A percentile compares a stretch with the other conserved stretches of the same genome.
Conservation (phyloP, 2,113 vertebrate genomes). For the Tetrax tetrax region DNA sequence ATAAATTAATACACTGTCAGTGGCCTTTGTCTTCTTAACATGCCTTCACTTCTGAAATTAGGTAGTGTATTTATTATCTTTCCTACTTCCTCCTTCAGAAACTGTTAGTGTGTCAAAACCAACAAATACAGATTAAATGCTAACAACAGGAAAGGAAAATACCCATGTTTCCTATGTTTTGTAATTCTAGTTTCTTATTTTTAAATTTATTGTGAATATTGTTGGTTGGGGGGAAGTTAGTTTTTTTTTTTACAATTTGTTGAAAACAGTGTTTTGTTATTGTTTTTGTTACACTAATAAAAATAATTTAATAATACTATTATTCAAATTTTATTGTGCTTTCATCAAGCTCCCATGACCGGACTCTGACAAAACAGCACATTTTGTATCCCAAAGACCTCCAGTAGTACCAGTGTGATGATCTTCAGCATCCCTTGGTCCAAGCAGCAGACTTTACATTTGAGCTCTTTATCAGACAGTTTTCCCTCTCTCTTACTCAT, state of each 20-base stretch:
- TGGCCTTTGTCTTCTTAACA: not conserved
- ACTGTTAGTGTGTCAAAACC: not conserved
- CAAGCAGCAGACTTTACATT: not conserved
- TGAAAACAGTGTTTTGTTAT: not conserved
- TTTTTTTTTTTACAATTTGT: not conserved
- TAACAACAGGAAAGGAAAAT: not conserved
- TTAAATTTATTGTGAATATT: not conserved
- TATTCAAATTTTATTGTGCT: not conserved
- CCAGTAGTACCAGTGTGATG: not conserved
- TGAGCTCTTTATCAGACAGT: not conserved
- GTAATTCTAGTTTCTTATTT: not conserved
- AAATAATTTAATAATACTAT: not conserved
- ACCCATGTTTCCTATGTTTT: not conserved
- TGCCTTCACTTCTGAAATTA: not conserved
- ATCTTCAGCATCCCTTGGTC: not conserved
- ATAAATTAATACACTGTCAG: not conserved
- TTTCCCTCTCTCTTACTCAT: slow-evolving; percentile 10
- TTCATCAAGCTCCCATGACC: not conserved
- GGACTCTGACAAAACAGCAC: not conserved
- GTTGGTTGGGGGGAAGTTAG: not conserved
- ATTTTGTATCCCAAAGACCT: not conserved
- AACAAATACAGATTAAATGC: not conserved
- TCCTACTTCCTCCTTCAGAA: not conserved
- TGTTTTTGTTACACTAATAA: not conserved
- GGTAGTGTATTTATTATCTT: not conserved